Evolutionary conservation across 2,113 vertebrate genomes (phyloP).

Genomic region (Proterorhinus semilunaris): DNA sequence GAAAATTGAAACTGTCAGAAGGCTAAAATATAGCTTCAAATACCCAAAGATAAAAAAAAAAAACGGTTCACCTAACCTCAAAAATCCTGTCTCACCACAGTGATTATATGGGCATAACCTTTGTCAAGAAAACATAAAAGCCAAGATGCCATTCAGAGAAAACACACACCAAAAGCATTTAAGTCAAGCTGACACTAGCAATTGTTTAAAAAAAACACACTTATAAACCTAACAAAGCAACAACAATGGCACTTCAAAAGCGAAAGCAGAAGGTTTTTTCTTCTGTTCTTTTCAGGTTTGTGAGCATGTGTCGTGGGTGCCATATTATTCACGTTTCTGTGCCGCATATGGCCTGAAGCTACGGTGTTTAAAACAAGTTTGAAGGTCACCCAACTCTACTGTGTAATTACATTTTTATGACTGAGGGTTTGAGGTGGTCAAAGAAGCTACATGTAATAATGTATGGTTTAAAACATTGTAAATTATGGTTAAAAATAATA

Average conservation of each 20-base stretch:
- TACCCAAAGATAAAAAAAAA: neutral
- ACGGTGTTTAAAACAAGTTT: too few relatives aligned
- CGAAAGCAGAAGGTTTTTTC: neutral
- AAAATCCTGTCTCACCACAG: neutral
- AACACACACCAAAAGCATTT: neutral
- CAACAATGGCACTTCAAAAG: neutral
- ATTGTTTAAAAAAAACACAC: neutral
- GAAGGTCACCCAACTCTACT: too few relatives aligned
- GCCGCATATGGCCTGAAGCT: neutral
- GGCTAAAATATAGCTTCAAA: constrained; percentile 8
- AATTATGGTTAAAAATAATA: too few relatives aligned
- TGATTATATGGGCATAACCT: neutral
- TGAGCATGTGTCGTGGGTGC: neutral
- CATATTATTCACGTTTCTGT: neutral
- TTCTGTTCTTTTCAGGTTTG: neutral
- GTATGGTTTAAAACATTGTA: too few relatives aligned
- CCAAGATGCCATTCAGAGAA: neutral
- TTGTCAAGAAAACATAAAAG: neutral
- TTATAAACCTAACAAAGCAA: neutral
- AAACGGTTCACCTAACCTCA: neutral
- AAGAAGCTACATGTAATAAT: too few relatives aligned
- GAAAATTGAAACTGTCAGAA: constrained; percentile 10
- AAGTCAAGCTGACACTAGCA: neutral
- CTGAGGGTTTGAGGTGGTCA: too few relatives aligned
- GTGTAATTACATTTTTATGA: too few relatives aligned